Evolutionary conservation across 2,888 invertebrate species (phyloP).

Genomic region (Oscheius sp.): DNA sequence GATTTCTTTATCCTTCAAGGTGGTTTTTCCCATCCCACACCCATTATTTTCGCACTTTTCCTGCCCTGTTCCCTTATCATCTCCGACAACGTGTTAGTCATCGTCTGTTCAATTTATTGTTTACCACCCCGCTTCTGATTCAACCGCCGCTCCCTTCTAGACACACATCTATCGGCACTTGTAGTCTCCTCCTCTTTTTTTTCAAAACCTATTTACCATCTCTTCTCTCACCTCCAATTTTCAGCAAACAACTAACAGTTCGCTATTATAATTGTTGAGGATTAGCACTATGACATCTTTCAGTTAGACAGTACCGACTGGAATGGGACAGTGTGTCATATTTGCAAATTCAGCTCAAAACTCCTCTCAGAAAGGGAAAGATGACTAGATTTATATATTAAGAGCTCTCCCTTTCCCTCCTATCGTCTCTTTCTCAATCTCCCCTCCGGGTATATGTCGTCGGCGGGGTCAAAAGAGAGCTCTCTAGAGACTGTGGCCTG

Average conservation of each 20-base stretch:
- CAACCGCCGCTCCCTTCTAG: neutral
- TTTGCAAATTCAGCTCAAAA: too few species aligned
- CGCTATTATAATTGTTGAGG: too few species aligned
- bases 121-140: constrained; percentile 11
- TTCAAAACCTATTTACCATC: constrained; percentile 1
- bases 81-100: neutral
- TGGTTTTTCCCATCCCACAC: too few species aligned
- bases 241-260: too few species aligned
- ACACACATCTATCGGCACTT: neutral
- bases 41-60: too few species aligned
- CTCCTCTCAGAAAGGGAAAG: too few species aligned
- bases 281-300: too few species aligned
- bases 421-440: constrained; percentile 18
- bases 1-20: too few species aligned
- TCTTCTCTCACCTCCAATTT: neutral
- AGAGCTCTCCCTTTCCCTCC: neutral
- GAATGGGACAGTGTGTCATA: too few species aligned
- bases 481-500: neutral
- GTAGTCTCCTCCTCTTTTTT: neutral
- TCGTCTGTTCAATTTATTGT: neutral
- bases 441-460: constrained; percentile 6
- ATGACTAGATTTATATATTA: too few species aligned
- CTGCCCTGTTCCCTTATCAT: too few species aligned
- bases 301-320: too few species aligned
- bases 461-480: neutral